Base-by-base conservation (phyloP, 2,797 vertebrate species). In the Eulemur albifrons region DNA sequence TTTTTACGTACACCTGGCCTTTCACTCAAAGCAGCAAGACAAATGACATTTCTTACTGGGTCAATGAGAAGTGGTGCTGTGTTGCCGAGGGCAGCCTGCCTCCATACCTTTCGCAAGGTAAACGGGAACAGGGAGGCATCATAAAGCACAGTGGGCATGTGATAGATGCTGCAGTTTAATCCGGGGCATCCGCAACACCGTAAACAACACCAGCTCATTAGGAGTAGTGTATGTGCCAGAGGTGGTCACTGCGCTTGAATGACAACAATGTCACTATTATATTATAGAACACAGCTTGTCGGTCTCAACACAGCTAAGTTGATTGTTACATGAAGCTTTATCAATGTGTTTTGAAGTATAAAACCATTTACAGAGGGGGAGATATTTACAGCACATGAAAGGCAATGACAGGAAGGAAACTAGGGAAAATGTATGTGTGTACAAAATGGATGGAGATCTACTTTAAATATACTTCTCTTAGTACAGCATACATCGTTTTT, bases 21-120 rank as follows among this genome's bases (percentile, higher is more conserved):
- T 95, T 83, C 70, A 45, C 57, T 97, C 5, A 90, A 85, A 87
- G 69, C 8, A 88, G 27, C 23, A 84, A 90, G 93, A 70, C 38
- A 76, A 70, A 75, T 43, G 35, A 9, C 20, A 43, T 57, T 81
- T 35, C 43, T 84, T 59, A 30, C 15, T 83, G 20, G 27, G 69
- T 75, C n/a, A 43, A 10, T 91, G 25, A 84, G 48, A 91, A 94
- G 57, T 20, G 40, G 52, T 9, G 1, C 23, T 45, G 13, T 57
- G 23, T 81, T 80, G 57, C 72, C 48, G 20, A 83, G 14, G 5
- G 21, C 18, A 27, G 2, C 30, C 7, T 65, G 35, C 27, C 20
- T 80, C 18, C 59, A 15, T 8, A 0, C 30, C 50, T 91, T 40
- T 75, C 30, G 21, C 5, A 84, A 80, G 7, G 38, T 50, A 69